Conservation (phyloP, 2,888 invertebrate species). For the Hirtodrosophila trivittata region DNA sequence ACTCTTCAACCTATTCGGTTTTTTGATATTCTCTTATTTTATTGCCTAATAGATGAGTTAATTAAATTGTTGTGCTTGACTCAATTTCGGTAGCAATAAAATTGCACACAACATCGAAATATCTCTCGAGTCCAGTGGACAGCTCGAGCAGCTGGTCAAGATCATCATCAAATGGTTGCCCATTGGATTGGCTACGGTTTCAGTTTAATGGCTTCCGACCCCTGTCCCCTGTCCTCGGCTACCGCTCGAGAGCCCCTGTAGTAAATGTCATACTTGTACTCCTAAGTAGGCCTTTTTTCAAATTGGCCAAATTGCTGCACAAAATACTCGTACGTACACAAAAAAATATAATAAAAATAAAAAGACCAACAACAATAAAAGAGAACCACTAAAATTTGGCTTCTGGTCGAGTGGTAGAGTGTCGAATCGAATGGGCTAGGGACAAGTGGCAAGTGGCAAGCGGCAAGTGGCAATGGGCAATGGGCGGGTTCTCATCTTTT, state of each 20-base stretch:
- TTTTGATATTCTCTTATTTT: too few species aligned
- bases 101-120: too few species aligned
- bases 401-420: constrained; percentile 4
- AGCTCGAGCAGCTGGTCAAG: constrained; percentile 20
- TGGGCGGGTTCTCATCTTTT: constrained; percentile 24
- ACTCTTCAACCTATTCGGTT: too few species aligned
- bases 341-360: constrained; percentile 16
- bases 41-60: too few species aligned
- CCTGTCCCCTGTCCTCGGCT: not conserved
- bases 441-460: not conserved
- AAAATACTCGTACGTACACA: constrained; percentile 16
- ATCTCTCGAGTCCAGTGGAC: too few species aligned
- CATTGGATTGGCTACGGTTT: constrained; percentile 2
- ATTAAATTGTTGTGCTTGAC: too few species aligned
- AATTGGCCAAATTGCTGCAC: constrained; percentile 51
- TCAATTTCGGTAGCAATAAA: too few species aligned
- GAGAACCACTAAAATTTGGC: constrained; percentile 21
- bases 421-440: not conserved
- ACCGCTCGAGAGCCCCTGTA: constrained; percentile 11
- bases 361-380: constrained; percentile 8
- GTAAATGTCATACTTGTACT: constrained; percentile 44
- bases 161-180: constrained; percentile 25
- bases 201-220: constrained; percentile 38
- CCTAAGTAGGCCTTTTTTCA: constrained; percentile 32
- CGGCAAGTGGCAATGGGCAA: constrained; percentile 13